Evolutionary conservation across 2,113 vertebrate genomes (phyloP).

Genomic region (Triplophysa dalaica): DNA sequence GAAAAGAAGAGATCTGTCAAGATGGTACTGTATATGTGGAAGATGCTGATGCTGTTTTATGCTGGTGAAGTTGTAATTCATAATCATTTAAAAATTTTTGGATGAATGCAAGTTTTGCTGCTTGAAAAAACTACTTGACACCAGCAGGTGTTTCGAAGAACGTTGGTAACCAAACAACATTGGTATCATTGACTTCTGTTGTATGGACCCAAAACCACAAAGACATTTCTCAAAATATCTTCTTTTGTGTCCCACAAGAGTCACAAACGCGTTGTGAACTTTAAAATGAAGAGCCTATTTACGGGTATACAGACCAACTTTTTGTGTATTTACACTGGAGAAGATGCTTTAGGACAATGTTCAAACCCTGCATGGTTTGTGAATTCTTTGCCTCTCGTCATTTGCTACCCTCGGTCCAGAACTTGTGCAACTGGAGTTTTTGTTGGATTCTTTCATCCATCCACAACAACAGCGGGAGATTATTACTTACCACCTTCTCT

Average conservation of each 20-base stretch:
- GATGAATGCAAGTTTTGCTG: neutral
- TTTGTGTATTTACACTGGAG: neutral
- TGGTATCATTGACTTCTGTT: no score
- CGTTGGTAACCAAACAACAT: no score
- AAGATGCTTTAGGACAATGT: conserved; percentile 6
- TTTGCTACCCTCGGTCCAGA: conserved; percentile 3
- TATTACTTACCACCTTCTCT: conserved; percentile 26
- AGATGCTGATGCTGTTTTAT: no score
- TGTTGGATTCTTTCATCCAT: conserved; percentile 25
- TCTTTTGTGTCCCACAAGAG: neutral
- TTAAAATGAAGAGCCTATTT: neutral
- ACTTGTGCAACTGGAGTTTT: conserved; percentile 32
- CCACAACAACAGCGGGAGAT: conserved; percentile 31
- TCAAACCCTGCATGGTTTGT: conserved; percentile 3
- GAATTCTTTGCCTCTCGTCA: neutral
- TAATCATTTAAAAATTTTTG: no score
- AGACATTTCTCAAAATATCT: no score
- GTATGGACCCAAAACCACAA: no score
- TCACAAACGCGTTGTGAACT: neutral
- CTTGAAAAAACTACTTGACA: neutral
- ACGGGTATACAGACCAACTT: neutral
- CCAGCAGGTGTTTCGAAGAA: no score
- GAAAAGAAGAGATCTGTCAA: no score
- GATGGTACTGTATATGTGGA: no score
- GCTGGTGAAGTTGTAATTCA: no score